A percentile compares a stretch with the other conserved stretches of the same genome.
These are phyloP conservation scores for Virgularia gustaviana DNA, from an alignment of 92 coral and sea anemone species.

Conservation along the genomic window DNA sequence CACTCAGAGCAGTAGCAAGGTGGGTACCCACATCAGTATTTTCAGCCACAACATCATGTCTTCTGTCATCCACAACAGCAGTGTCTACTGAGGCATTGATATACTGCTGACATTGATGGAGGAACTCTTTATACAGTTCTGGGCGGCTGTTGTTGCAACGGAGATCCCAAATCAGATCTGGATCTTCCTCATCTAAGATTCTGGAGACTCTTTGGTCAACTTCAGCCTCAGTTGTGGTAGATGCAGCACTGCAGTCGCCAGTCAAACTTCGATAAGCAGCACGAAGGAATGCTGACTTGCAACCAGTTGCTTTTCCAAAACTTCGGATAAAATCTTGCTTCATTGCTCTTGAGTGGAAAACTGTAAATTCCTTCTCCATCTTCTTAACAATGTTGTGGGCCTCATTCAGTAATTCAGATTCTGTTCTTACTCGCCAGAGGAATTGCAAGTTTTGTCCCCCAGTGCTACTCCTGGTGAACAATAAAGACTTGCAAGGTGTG, in stretches of 20 bases:
- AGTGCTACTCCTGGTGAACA: slow-evolving; percentile 35
- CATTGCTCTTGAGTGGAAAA: slow-evolving; percentile 44
- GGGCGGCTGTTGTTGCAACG: slow-evolving; percentile 31
- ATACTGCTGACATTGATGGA: slow-evolving; percentile 26
- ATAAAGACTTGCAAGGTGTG: slow-evolving; percentile 35
- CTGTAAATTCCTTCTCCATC: slow-evolving; percentile 23
- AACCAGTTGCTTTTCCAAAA: slow-evolving; percentile 51
- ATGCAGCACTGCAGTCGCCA: slow-evolving; percentile 38
- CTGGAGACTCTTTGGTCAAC: slow-evolving; percentile 43
- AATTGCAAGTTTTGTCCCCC: slow-evolving; percentile 29
- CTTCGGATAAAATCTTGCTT: slow-evolving; percentile 30
- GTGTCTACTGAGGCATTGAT: slow-evolving; percentile 11
- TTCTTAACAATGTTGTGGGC: slow-evolving; percentile 33
- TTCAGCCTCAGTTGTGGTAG: slow-evolving; percentile 31
- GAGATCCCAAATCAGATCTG: slow-evolving; percentile 44
- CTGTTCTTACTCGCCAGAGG: too few species aligned
- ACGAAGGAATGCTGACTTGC: slow-evolving; percentile 45
- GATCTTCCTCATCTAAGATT: slow-evolving; percentile 53
- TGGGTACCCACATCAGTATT: slow-evolving; percentile 29
- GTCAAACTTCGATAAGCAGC: slow-evolving; percentile 46
- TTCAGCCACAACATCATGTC: slow-evolving; percentile 4
- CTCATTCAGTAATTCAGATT: too few species aligned
- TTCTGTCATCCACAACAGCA: slow-evolving; percentile 27
- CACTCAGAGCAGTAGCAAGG: slow-evolving; percentile 40
- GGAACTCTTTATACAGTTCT: slow-evolving; percentile 16